phyloP scores from a whole-genome alignment of 2,113 vertebrate genomes.

The Pao palembangensis region DNA sequence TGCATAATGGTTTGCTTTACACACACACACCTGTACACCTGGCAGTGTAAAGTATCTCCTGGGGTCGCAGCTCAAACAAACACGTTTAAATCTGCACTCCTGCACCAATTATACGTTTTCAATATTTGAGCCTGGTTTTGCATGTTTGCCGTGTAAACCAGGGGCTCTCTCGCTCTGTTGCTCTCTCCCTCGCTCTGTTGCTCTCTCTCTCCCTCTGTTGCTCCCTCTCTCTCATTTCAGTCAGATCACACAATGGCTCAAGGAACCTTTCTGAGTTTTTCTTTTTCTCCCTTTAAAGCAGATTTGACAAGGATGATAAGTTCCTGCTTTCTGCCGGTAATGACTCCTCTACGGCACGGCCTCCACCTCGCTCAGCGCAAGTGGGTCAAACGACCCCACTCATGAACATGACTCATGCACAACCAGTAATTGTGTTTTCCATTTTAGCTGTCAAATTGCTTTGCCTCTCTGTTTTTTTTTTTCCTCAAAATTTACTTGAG shows the following conservation, averaged over 20 bases:
- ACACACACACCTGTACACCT: neutral
- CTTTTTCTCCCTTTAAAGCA: constrained; percentile 21
- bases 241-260: constrained; percentile 2
- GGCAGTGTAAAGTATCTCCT: neutral
- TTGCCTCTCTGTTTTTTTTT: constrained; percentile 12
- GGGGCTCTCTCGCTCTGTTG: neutral
- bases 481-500: constrained; percentile 30
- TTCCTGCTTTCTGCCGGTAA: constrained; percentile 21
- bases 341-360: constrained; percentile 30
- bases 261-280: constrained; percentile 15
- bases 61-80: no score
- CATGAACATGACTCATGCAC: constrained; percentile 41
- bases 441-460: constrained; percentile 49
- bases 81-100: neutral
- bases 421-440: constrained; percentile 52
- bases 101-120: neutral
- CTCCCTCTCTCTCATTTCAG: neutral
- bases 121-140: neutral
- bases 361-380: constrained; percentile 19
- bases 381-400: constrained; percentile 32
- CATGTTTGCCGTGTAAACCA: neutral
- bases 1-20: neutral
- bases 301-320: constrained; percentile 23
- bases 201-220: no score
- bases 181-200: no score